These are phyloP conservation scores for Myotis lucifugus DNA, from an alignment of 2,113 vertebrate species.

Conservation along the genomic window DNA sequence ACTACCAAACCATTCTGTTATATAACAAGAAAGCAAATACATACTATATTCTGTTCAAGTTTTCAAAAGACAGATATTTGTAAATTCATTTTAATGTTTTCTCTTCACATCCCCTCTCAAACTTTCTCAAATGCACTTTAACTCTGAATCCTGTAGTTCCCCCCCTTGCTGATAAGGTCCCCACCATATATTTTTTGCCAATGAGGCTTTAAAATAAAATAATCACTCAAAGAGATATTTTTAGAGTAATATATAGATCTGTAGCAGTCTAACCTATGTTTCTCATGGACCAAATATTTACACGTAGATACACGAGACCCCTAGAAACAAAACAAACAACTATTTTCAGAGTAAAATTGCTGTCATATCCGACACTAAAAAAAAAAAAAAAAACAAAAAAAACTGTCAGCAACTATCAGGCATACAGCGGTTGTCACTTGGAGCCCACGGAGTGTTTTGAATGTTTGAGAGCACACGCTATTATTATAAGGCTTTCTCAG, in stretches of 20 bases:
- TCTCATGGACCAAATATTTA: not conserved
- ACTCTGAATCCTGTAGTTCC: not conserved
- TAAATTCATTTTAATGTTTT: conserved; percentile 48
- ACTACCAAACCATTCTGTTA: conserved; percentile 13
- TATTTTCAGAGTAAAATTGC: conserved; percentile 49
- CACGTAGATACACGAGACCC: not conserved
- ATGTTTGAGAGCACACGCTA: conserved; percentile 7
- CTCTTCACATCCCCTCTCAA: conserved; percentile 33
- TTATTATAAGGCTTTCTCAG: conserved; percentile 67
- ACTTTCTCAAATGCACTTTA: conserved; percentile 37
- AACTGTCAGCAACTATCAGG: conserved; percentile 48
- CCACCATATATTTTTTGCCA: conserved; percentile 13
- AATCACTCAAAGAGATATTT: not conserved
- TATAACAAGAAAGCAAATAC: conserved; percentile 17
- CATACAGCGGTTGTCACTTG: conserved; percentile 48
- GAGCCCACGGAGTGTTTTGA: conserved; percentile 51
- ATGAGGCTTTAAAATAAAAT: conserved; percentile 19
- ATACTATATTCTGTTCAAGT: conserved; percentile 17
- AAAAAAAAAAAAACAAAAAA: not conserved
- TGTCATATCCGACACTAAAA: not conserved
- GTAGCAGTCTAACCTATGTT: not conserved
- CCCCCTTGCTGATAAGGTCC: not conserved
- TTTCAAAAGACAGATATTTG: conserved; percentile 24
- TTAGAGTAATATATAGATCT: not conserved
- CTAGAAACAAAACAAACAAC: conserved; percentile 66